phyloP scores from a whole-genome alignment of 2,797 vertebrate genomes.

The Melanotaenia nigrans region DNA sequence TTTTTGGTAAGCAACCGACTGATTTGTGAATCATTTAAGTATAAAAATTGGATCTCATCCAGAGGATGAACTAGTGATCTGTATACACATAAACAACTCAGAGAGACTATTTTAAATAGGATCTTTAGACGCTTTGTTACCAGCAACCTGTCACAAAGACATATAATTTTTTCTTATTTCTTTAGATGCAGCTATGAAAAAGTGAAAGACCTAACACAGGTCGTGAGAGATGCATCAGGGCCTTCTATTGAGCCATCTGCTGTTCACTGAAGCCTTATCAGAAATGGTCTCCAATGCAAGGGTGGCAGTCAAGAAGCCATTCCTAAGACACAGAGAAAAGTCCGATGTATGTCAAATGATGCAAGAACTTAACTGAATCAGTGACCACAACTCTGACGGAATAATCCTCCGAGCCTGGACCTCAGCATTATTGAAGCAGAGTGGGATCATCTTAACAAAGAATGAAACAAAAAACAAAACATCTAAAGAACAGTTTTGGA shows the following conservation, averaged over 20 bases:
- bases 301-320: not conserved
- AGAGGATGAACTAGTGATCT: not conserved
- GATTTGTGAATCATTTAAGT: not conserved
- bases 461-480: no score
- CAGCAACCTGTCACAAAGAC: not conserved
- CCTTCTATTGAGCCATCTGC: no score
- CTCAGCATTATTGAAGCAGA: no score
- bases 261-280: no score
- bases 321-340: not conserved
- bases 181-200: not conserved
- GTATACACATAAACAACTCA: not conserved
- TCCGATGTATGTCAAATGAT: not conserved
- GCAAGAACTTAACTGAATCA: no score
- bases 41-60: not conserved
- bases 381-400: no score
- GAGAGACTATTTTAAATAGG: not conserved
- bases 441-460: no score
- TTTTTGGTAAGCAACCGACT: not conserved
- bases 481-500: no score
- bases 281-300: no score
- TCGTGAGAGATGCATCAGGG: no score
- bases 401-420: no score
- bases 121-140: not conserved
- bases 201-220: not conserved
- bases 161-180: not conserved